Base-by-base conservation (phyloP, 2,113 vertebrate genomes). In the Chrysemys picta region DNA sequence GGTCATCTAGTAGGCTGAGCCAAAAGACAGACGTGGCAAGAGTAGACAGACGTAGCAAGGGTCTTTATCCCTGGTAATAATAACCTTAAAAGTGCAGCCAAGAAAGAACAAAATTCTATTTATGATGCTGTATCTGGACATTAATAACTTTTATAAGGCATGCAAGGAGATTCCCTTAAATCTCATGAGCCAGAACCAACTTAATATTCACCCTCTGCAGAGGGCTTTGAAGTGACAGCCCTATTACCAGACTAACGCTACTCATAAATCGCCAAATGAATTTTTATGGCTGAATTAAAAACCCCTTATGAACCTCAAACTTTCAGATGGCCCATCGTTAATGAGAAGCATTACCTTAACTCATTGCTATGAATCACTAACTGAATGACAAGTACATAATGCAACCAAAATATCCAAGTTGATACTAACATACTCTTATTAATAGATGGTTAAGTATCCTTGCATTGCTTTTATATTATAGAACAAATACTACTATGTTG, bases 281-380 rank as follows among this genome's bases (percentile, higher is more conserved):
- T 94, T 95, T 95, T 92, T 89, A 93, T 89, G 25, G n/a, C 45
- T 94, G 88, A 92, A 94, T 93, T 96, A 84, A 89, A 94, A 95
- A 83, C 5, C 8, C 10, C 85, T 94, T 80, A 94, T 65, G 53
- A 93, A 91, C 31, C 21, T 84, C 81, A 95, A 95, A 56, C 10
- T 91, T 95, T 90, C 56, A 90, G 62, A 96, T 89, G 22, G 2
- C 85, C 50, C 9, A 54, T 65, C 62, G 56, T 86, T 89, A 92
- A 88, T 92, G 92, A 65, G 52, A 85, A 24, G 54, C 3, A 5
- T 88, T 89, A 78, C 56, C 80, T 89, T 90, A 88, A 86, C 4
- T 90, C 82, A 80, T 82, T 78, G 84, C 22, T 90, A n/a, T 35
- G 52, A 89, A 59, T 6, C 8, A 59, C 47, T 94, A 78, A 89